phyloP scores from a whole-genome alignment of 1,140 invertebrate species.

The Magallana angulata region DNA sequence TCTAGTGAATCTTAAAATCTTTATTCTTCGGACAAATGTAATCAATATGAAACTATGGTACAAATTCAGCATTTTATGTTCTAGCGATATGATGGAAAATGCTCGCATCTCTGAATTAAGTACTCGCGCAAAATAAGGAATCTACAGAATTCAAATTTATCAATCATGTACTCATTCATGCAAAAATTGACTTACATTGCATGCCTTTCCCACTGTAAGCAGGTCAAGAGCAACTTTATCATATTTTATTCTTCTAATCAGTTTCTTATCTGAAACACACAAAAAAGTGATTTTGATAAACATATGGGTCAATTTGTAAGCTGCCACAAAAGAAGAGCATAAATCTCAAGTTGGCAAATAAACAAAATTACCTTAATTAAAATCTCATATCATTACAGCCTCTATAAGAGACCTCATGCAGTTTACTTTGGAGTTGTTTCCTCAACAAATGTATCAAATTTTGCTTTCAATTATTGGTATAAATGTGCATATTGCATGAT shows the following conservation, averaged over 20 bases:
- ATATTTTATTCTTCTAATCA: not conserved
- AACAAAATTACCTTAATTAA: not conserved
- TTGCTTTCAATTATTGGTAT: conserved; percentile 18
- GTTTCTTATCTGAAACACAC: not conserved
- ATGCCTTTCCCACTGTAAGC: conserved; percentile 9
- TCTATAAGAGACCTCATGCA: not conserved
- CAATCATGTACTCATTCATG: no score
- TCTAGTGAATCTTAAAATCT: no score
- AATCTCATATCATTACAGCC: not conserved
- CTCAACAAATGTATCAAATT: conserved; percentile 9
- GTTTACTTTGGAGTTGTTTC: not conserved
- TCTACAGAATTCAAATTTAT: no score
- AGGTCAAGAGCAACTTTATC: not conserved
- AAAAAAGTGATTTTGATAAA: not conserved
- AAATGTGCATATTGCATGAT: conserved; percentile 10
- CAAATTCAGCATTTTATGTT: no score
- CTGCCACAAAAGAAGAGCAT: no score
- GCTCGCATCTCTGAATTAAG: no score
- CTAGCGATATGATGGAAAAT: no score
- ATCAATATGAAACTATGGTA: no score
- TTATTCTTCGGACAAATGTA: no score
- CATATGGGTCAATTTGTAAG: no score
- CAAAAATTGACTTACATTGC: not conserved
- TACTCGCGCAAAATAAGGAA: no score
- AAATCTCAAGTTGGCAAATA: not conserved